A percentile compares a stretch with the other conserved stretches of the same genome.
These are phyloP conservation scores for Andrena praecox DNA, from an alignment of 2,888 invertebrate species.

Conservation along the genomic window DNA sequence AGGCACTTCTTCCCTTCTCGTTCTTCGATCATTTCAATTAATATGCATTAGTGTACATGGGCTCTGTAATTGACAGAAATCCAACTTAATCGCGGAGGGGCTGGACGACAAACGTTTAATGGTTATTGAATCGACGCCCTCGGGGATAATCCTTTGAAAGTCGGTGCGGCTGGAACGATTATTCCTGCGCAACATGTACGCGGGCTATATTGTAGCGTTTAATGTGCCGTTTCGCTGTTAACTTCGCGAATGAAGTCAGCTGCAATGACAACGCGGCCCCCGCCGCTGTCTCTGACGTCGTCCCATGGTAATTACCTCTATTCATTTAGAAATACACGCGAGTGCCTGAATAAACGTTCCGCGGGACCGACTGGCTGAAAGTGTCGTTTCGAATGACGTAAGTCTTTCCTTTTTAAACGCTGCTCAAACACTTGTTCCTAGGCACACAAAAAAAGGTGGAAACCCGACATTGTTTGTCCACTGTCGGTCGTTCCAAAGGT, in stretches of 20 bases:
- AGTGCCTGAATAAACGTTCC: slow-evolving; percentile 26
- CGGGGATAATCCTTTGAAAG: neutral
- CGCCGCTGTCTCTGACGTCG: slow-evolving; percentile 1
- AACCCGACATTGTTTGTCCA: slow-evolving; percentile 27
- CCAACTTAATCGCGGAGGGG: neutral
- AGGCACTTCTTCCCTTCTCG: neutral
- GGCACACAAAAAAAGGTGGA: neutral
- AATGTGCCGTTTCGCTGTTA: neutral
- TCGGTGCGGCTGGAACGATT: neutral
- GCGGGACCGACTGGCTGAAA: neutral
- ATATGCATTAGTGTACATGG: neutral
- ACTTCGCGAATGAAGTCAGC: slow-evolving; percentile 12
- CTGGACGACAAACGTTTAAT: neutral
- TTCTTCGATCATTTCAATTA: slow-evolving; percentile 9
- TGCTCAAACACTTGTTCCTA: slow-evolving; percentile 21
- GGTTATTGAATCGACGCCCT: neutral
- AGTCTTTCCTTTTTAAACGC: slow-evolving; percentile 26
- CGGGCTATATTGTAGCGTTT: slow-evolving; percentile 25
- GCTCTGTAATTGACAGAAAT: slow-evolving; percentile 2
- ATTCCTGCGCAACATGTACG: neutral
- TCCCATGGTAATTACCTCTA: slow-evolving; percentile 33
- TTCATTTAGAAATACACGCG: slow-evolving; percentile 29
- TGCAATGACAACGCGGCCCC: slow-evolving; percentile 26
- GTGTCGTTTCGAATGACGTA: slow-evolving; percentile 22
- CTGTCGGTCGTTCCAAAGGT: slow-evolving; percentile 19